Evolutionary conservation across 2,113 vertebrate genomes (phyloP).

Genomic region (Ceyx cyanopectus): DNA sequence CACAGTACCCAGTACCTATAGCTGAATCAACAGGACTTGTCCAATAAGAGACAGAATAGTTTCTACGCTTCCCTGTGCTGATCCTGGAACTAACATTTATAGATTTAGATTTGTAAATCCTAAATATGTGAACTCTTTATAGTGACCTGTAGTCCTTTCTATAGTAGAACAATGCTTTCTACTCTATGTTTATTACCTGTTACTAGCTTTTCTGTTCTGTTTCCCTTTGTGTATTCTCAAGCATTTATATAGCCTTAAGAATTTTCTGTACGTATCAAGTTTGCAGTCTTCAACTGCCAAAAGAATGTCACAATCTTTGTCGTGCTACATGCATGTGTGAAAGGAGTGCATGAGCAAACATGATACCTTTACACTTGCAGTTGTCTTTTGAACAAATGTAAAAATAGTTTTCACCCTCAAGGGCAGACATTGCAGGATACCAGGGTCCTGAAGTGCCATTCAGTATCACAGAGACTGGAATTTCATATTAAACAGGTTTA

Average conservation of each 20-base stretch:
- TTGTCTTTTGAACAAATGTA: slow-evolving; percentile 37
- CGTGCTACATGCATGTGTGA: background rate
- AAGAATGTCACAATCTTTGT: background rate
- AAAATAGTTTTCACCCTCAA: slow-evolving; percentile 15
- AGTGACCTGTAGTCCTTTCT: background rate
- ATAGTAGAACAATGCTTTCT: background rate
- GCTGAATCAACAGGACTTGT: background rate
- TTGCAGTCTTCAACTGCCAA: background rate
- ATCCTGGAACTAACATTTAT: background rate
- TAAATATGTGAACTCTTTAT: background rate
- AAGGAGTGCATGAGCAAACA: background rate
- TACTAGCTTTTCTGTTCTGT: background rate
- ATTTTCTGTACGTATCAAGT: background rate
- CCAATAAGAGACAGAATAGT: background rate
- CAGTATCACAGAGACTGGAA: background rate
- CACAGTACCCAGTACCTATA: background rate
- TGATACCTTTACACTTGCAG: slow-evolving; percentile 19
- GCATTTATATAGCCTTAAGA: background rate
- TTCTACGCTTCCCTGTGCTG: background rate
- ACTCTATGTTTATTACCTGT: background rate
- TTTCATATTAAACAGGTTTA: background rate
- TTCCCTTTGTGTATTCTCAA: background rate
- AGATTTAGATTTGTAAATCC: background rate
- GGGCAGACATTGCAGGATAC: background rate
- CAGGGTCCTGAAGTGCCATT: background rate